Conservation (phyloP, 2,888 invertebrate genomes). For the Hemicrepidius hirtus region DNA sequence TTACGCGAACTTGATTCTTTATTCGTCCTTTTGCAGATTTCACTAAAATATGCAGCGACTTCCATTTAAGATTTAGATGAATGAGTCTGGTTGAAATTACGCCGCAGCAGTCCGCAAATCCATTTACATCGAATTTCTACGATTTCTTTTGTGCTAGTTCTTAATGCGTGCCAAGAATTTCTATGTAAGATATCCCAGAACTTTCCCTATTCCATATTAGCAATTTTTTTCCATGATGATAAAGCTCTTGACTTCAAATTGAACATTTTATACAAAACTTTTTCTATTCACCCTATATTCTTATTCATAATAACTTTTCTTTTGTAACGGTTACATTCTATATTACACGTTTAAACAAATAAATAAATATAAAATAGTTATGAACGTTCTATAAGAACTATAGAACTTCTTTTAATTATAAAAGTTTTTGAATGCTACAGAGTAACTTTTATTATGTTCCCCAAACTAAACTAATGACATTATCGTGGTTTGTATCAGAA, state of each 20-base stretch:
- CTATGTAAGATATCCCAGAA: neutral
- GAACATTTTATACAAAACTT: no score
- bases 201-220: no score
- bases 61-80: constrained; percentile 60
- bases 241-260: no score
- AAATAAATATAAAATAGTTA: neutral
- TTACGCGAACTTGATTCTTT: constrained; percentile 59
- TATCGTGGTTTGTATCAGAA: constrained; percentile 31
- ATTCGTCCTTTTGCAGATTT: constrained; percentile 57
- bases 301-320: no score
- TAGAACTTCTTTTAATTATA: constrained; percentile 1
- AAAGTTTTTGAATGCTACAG: neutral
- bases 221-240: no score
- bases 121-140: constrained; percentile 55
- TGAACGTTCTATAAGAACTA: neutral
- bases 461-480: constrained; percentile 29
- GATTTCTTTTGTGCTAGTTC: constrained; percentile 29
- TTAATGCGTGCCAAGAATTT: constrained; percentile 19
- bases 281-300: no score
- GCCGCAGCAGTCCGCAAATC: constrained; percentile 52
- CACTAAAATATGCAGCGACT: constrained; percentile 59
- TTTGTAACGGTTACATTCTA: no score
- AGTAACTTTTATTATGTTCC: constrained; percentile 18
- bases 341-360: no score
- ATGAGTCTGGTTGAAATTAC: constrained; percentile 58